phyloP scores from a whole-genome alignment of 2,113 vertebrate genomes.

The Lampris incognitus region DNA sequence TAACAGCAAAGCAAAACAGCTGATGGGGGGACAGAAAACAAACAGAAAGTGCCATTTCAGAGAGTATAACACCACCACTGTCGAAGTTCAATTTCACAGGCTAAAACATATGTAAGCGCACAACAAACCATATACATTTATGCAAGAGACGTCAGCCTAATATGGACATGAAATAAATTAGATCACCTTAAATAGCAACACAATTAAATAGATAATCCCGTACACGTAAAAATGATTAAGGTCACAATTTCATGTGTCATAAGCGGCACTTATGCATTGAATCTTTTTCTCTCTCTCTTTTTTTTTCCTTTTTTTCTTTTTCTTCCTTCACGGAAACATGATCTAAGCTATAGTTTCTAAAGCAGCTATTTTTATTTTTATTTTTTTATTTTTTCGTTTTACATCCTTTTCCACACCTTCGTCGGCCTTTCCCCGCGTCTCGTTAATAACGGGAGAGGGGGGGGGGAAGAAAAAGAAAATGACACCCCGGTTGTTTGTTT shows the following conservation, averaged over 20 bases:
- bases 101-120: constrained; percentile 85
- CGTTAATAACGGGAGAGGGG: background rate
- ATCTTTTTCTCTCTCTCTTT: constrained; percentile 1
- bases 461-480: background rate
- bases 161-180: constrained; percentile 75
- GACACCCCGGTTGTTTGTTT: constrained; percentile 3
- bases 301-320: constrained; percentile 19
- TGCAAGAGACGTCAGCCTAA: constrained; percentile 73
- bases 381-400: constrained; percentile 30
- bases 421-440: background rate
- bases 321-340: constrained; percentile 55
- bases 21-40: constrained; percentile 65
- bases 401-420: background rate
- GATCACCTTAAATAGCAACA: constrained; percentile 72
- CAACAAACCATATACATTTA: constrained; percentile 81
- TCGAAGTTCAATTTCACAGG: constrained; percentile 87
- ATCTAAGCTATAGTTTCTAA: constrained; percentile 58
- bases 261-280: constrained; percentile 88
- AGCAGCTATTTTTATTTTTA: constrained; percentile 64
- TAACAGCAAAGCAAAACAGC: constrained; percentile 42
- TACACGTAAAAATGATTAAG: constrained; percentile 87
- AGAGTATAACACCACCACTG: constrained; percentile 80
- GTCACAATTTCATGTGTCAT: constrained; percentile 90
- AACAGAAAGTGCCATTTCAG: constrained; percentile 88
- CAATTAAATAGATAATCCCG: constrained; percentile 91